Conservation (phyloP, 1,140 invertebrate genomes). For the Drosophila miranda region DNA sequence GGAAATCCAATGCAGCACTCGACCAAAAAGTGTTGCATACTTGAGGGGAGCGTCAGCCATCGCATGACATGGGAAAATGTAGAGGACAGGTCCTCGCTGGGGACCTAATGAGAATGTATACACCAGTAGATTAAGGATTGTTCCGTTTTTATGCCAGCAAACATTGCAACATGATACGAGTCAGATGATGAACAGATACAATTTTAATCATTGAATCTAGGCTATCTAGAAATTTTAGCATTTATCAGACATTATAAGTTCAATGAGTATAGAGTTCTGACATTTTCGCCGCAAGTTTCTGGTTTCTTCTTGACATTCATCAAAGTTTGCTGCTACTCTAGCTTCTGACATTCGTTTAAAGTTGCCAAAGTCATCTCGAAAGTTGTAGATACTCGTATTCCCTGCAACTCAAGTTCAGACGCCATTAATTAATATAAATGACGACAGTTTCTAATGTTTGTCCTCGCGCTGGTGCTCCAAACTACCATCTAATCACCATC, state of each 20-base stretch:
- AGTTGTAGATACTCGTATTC: neutral
- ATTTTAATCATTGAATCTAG: no score
- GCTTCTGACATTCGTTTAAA: slow-evolving; percentile 11
- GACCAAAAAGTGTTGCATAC: slow-evolving; percentile 59
- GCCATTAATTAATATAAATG: slow-evolving; percentile 63
- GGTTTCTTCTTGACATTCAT: no score
- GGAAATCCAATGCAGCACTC: slow-evolving; percentile 33
- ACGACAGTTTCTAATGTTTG: slow-evolving; percentile 48
- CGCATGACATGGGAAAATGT: neutral
- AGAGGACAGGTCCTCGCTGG: no score
- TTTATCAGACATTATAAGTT: no score
- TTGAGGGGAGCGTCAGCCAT: slow-evolving; percentile 35
- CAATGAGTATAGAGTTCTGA: no score
- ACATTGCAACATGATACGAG: neutral
- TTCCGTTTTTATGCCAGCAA: neutral
- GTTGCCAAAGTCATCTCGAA: slow-evolving; percentile 26
- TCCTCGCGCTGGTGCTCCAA: slow-evolving; percentile 12
- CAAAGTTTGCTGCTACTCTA: neutral
- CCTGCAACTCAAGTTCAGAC: slow-evolving; percentile 40
- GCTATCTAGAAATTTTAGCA: no score
- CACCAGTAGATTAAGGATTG: slow-evolving; percentile 24
- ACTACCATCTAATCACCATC: slow-evolving; percentile 55
- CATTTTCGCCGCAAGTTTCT: no score
- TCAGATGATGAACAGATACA: no score
- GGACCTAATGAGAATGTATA: slow-evolving; percentile 14